Evolutionary conservation across 2,797 vertebrate genomes (phyloP), one percentile per base, ranked within the genome.

Genomic region (Gallirallus australis): DNA sequence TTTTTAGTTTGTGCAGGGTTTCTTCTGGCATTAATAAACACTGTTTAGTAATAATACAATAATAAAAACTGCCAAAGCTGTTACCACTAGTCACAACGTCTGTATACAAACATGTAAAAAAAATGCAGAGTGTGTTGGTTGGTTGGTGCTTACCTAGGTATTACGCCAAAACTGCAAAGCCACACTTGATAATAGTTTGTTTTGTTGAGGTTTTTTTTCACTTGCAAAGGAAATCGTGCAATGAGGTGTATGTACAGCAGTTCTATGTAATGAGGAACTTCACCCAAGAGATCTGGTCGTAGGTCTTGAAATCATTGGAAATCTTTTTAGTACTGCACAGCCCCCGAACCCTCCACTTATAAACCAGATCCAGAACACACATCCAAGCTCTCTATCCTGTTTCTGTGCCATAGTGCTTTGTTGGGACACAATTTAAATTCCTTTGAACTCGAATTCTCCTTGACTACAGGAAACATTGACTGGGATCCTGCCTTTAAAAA

Each of bases 401-500:
- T 80, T 60, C 82, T 3, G 2, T 73, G 60, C 84, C 79, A 30
- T 1, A 54, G 50, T 19, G 48, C 57, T 94, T 90, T 90, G 86
- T 54, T 79, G 77, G 63, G 70, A 89, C 59, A 78, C 35, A 40
- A 28, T 24, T 83, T 69, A 47, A 91, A 75, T 83, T 57, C 63
- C 45, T 96, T 90, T 84, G 50, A 72, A 92, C 28, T 82, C 31
- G 24, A 42, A 28, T 72, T 89, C 86, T 96, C 86, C 86, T 89
- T 92, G 73, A 76, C 92, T 90, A 78, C 83, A 69, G 65, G 57
- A 84, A 94, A 96, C 50, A 80, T 56, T 90, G 85, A 6, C 60
- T 80, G 82, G 56, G 93, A 84, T 69, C 47, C 42, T 96, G 68
- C 85, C 90, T 90, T 81, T 85, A 71, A 64, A 93, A 95, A 56